phyloP scores from a whole-genome alignment of 2,797 vertebrate genomes.

The Sebastes jordani region DNA sequence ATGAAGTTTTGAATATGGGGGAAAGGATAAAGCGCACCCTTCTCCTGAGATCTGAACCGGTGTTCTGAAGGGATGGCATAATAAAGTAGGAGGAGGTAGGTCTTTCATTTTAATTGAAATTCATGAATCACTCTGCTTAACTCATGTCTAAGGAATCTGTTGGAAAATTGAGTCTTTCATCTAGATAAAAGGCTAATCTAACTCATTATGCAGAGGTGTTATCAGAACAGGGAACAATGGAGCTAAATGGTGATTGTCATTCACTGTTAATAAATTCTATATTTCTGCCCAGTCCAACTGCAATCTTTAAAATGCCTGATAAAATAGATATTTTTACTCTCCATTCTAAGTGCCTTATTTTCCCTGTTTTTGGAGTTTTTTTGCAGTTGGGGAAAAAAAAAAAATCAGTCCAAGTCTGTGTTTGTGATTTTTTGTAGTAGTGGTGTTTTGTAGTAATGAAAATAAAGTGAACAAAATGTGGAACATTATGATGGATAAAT shows the following conservation, averaged over 20 bases:
- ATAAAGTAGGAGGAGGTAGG: conserved; percentile 81
- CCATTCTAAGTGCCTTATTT: conserved; percentile 12
- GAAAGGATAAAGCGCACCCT: conserved; percentile 74
- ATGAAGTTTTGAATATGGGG: conserved; percentile 78
- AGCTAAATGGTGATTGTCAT: conserved; percentile 83
- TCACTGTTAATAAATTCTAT: conserved; percentile 76
- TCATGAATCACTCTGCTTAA: conserved; percentile 82
- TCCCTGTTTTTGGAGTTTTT: conserved; percentile 3
- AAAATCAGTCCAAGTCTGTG: conserved; percentile 8
- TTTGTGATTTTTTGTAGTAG: conserved; percentile 27
- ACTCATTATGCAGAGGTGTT: conserved; percentile 85
- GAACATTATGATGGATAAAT: conserved; percentile 38
- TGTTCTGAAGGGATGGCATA: conserved; percentile 77
- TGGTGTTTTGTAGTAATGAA: conserved; percentile 15
- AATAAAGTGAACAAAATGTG: conserved; percentile 5
- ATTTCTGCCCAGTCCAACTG: conserved; percentile 61
- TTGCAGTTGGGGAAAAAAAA: neutral
- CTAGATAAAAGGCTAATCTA: conserved; percentile 87
- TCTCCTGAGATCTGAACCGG: conserved; percentile 78
- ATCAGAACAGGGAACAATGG: conserved; percentile 83
- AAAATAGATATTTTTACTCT: conserved; percentile 41
- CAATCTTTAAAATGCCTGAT: conserved; percentile 57
- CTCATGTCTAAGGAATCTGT: conserved; percentile 81
- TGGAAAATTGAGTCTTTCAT: conserved; percentile 86
- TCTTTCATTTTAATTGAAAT: conserved; percentile 88